phyloP scores from a whole-genome alignment of 2,888 invertebrate species.

The Teleogryllus oceanicus region DNA sequence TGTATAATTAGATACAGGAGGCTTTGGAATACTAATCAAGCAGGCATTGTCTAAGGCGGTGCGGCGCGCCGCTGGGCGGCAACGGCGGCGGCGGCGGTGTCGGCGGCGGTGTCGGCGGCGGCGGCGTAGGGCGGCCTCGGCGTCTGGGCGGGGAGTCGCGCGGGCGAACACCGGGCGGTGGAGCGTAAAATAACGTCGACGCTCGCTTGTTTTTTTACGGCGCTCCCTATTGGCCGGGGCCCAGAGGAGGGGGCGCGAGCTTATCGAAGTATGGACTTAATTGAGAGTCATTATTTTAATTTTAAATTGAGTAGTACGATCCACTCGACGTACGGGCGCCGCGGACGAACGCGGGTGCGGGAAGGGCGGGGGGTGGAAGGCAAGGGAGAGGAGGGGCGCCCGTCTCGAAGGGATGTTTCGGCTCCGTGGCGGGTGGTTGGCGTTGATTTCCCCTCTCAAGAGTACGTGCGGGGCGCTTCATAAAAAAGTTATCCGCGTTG shows the following conservation, averaged over 20 bases:
- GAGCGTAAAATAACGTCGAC: slow-evolving; percentile 18
- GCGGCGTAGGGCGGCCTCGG: not conserved
- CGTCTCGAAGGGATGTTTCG: not conserved
- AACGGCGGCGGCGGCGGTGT: not conserved
- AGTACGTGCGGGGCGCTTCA: too few relatives aligned
- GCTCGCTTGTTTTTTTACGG: not conserved
- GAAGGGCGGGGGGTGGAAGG: not conserved
- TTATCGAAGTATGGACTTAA: slow-evolving; percentile 18
- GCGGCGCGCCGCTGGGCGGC: slow-evolving; percentile 1
- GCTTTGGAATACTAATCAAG: slow-evolving; percentile 18
- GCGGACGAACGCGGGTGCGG: not conserved
- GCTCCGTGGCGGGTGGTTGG: too few relatives aligned
- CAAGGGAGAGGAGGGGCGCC: not conserved
- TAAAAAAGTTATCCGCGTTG: too few relatives aligned
- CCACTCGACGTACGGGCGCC: not conserved
- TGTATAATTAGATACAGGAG: slow-evolving; percentile 18
- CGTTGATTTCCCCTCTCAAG: too few relatives aligned
- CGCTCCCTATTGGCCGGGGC: not conserved
- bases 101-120: not conserved
- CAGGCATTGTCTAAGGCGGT: slow-evolving; percentile 18
- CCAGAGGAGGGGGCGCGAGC: not conserved
- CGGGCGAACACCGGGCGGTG: not conserved
- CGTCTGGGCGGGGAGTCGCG: not conserved
- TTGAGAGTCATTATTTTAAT: slow-evolving; percentile 18
- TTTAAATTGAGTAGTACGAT: slow-evolving; percentile 18